Conservation (phyloP, 2,797 vertebrate species). For the Schizopygopsis malacanthus region DNA sequence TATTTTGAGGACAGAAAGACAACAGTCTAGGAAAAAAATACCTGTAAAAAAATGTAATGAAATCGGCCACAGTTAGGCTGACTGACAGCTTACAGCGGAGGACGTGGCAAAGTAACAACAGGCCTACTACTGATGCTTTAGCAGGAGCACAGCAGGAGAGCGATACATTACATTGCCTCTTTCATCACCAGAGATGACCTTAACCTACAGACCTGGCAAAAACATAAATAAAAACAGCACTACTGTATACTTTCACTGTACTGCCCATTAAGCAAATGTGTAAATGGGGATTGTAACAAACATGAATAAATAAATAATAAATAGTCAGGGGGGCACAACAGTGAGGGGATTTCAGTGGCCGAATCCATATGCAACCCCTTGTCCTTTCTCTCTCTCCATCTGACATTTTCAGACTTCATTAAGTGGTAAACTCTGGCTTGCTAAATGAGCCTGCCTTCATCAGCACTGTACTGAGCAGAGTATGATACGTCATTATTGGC, state of each 20-base stretch:
- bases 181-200: not conserved
- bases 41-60: not conserved
- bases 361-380: slow-evolving; percentile 56
- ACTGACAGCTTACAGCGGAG: slow-evolving; percentile 7
- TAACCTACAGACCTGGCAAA: slow-evolving; percentile 46
- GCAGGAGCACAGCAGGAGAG: not conserved
- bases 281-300: slow-evolving; percentile 39
- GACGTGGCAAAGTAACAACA: not conserved
- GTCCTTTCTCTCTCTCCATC: slow-evolving; percentile 51
- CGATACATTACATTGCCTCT: not conserved
- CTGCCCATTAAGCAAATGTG: slow-evolving; percentile 23
- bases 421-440: slow-evolving; percentile 61
- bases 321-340: slow-evolving; percentile 17
- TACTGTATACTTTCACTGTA: not conserved
- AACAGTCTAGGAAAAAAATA: not conserved
- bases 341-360: slow-evolving; percentile 28
- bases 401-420: slow-evolving; percentile 71
- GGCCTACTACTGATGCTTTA: not conserved
- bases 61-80: not conserved
- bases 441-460: slow-evolving; percentile 61
- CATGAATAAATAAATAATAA: slow-evolving; percentile 45
- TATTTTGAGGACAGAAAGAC: slow-evolving; percentile 10
- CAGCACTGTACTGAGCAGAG: slow-evolving; percentile 67
- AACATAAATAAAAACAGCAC: slow-evolving; percentile 41
- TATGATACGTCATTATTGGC: slow-evolving; percentile 79